These are phyloP conservation scores for Lepidurus apus DNA, from an alignment of 1,140 invertebrate species.

Conservation along the genomic window DNA sequence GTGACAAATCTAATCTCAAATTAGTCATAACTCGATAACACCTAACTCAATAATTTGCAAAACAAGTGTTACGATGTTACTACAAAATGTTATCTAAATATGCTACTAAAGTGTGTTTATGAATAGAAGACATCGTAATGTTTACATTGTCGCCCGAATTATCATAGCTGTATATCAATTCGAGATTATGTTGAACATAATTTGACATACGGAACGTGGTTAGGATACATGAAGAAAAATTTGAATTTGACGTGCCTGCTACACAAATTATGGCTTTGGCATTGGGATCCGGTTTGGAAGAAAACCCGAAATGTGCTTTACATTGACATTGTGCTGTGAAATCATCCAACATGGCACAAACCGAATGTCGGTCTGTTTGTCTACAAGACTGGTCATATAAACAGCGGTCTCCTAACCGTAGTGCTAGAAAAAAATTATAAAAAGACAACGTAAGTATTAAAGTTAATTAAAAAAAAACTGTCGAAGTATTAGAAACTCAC, in stretches of 20 bases:
- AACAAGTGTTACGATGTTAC: no score
- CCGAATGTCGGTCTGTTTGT: constrained; percentile 67
- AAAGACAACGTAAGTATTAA: background rate
- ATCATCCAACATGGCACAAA: constrained; percentile 71
- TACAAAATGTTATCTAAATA: no score
- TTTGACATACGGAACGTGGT: no score
- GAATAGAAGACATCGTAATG: no score
- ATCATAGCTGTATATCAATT: no score
- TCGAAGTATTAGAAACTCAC: background rate
- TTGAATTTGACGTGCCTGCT: constrained; percentile 55
- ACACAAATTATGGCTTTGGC: constrained; percentile 68
- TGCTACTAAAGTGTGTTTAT: no score
- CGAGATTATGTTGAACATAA: no score
- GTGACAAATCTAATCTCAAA: no score
- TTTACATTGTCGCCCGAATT: no score
- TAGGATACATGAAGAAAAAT: no score
- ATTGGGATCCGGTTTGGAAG: constrained; percentile 61
- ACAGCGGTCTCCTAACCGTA: constrained; percentile 74
- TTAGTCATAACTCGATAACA: no score
- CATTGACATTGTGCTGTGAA: constrained; percentile 74
- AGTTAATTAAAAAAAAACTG: background rate
- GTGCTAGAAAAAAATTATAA: constrained; percentile 50
- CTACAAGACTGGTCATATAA: constrained; percentile 71
- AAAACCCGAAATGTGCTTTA: constrained; percentile 67
- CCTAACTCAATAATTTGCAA: no score